phyloP scores from a whole-genome alignment of 1,140 invertebrate genomes.

The Drosophila nebulosa region DNA sequence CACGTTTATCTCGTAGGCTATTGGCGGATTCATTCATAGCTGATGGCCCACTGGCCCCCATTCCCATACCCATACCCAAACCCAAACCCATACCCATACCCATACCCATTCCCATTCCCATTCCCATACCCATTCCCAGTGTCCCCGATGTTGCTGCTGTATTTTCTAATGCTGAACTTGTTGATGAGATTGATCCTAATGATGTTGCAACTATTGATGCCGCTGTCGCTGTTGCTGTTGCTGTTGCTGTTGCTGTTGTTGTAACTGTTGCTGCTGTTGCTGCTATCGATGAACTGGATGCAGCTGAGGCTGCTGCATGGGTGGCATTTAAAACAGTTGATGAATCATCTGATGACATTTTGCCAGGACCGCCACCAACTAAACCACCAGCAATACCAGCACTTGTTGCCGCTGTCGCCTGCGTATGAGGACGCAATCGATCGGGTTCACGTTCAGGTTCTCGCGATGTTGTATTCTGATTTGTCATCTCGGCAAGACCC shows the following conservation, averaged over 20 bases:
- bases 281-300: constrained; percentile 35
- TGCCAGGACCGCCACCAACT: constrained; percentile 37
- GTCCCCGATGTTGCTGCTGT: constrained; percentile 15
- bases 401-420: constrained; percentile 53
- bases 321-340: constrained; percentile 47
- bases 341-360: constrained; percentile 54
- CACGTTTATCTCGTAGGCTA: constrained; percentile 37
- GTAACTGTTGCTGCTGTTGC: constrained; percentile 24
- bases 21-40: constrained; percentile 15
- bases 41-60: not conserved
- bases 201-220: not conserved
- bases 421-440: constrained; percentile 75
- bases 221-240: constrained; percentile 17
- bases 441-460: constrained; percentile 80
- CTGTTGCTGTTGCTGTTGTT: constrained; percentile 18
- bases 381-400: constrained; percentile 27
- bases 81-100: too few species aligned
- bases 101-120: not conserved
- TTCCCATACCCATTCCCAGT: not conserved
- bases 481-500: constrained; percentile 95
- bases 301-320: constrained; percentile 22
- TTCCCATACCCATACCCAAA: too few species aligned
- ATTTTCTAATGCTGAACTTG: constrained; percentile 5
- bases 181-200: not conserved
- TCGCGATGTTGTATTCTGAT: constrained; percentile 85